Conservation (phyloP, 1,140 invertebrate species). For the Drosophila sulfurigaster region DNA sequence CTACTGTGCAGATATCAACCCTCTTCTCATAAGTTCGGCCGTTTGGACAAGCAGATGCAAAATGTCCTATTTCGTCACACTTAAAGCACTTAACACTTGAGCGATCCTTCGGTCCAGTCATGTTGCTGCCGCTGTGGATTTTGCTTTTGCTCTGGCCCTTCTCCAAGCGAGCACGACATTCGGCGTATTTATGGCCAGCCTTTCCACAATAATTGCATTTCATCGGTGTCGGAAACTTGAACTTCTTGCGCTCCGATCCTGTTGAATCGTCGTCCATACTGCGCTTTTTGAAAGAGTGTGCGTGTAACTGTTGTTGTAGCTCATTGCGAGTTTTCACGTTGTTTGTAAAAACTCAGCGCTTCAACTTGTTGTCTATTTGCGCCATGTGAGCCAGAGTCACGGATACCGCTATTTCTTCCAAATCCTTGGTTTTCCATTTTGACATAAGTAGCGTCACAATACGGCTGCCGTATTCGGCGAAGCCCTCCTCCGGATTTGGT, state of each 20-base stretch:
- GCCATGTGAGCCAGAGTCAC: no score
- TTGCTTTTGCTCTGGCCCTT: no score
- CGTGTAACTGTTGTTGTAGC: slow-evolving; percentile 21
- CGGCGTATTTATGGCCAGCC: no score
- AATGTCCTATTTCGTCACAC: slow-evolving; percentile 7
- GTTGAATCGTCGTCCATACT: neutral
- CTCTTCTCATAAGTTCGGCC: slow-evolving; percentile 11
- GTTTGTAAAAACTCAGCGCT: slow-evolving; percentile 28
- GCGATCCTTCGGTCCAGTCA: neutral
- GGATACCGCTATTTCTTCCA: no score
- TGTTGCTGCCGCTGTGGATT: neutral
- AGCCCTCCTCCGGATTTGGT: slow-evolving; percentile 28
- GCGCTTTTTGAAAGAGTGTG: slow-evolving; percentile 30
- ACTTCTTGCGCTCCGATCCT: no score
- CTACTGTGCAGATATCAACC: slow-evolving; percentile 28
- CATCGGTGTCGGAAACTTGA: no score
- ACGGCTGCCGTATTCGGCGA: neutral
- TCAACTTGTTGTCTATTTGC: slow-evolving; percentile 17
- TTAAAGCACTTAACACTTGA: slow-evolving; percentile 9
- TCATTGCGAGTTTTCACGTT: slow-evolving; percentile 9
- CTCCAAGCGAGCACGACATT: no score
- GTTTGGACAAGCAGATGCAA: neutral
- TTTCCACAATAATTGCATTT: no score
- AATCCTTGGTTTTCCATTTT: neutral
- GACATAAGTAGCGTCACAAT: no score